phyloP scores from a whole-genome alignment of 2,888 invertebrate genomes.

The Spisula solida region DNA sequence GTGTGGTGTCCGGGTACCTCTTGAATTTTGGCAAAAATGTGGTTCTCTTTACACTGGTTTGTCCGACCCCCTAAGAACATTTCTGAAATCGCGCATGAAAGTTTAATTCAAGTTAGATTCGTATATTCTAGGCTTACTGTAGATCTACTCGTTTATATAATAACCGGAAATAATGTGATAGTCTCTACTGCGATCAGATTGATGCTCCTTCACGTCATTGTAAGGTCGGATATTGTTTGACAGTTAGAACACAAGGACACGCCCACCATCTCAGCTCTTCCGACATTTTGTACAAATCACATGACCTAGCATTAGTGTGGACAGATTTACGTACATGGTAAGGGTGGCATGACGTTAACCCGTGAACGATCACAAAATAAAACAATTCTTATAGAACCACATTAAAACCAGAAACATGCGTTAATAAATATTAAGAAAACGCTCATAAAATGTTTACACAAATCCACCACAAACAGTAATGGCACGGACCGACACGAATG shows the following conservation, averaged over 20 bases:
- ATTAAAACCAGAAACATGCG: not conserved
- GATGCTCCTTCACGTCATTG: not conserved
- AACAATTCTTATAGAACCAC: not conserved
- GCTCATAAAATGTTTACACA: not conserved
- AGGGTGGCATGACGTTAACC: not conserved
- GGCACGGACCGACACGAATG: not conserved
- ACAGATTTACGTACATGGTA: not conserved
- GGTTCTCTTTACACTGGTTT: too few relatives aligned
- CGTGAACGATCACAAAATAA: not conserved
- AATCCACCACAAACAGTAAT: not conserved
- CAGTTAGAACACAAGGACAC: constrained; percentile 41
- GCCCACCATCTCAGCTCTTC: constrained; percentile 43
- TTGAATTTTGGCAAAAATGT: too few relatives aligned
- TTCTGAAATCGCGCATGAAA: too few relatives aligned
- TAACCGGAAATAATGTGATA: not conserved
- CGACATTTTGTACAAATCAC: constrained; percentile 81
- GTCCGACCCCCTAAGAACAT: too few relatives aligned
- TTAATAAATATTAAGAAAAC: not conserved
- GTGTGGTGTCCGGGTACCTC: too few relatives aligned
- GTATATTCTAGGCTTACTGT: not conserved
- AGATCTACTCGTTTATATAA: not conserved
- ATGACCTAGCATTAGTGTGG: constrained; percentile 69
- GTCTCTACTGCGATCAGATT: not conserved
- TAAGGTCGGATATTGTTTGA: not conserved
- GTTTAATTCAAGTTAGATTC: not conserved